A percentile compares a stretch with the other conserved stretches of the same genome.
phyloP scores from a whole-genome alignment of 23 tunicate genomes.

The Ascidia mentula region DNA sequence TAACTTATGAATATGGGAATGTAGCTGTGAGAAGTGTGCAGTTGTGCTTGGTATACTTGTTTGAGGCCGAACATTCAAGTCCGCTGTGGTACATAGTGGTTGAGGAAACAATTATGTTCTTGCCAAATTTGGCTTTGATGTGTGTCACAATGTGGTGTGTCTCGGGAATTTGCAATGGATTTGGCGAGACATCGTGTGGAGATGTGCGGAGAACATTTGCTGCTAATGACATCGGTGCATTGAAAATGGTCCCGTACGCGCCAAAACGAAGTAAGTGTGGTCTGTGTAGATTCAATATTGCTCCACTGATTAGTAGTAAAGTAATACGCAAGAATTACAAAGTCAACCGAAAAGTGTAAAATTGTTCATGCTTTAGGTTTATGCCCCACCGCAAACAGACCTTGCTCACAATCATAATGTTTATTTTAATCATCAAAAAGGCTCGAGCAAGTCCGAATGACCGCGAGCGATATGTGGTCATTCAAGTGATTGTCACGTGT shows the following conservation, averaged over 20 bases:
- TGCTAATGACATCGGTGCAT: slow-evolving; percentile 42
- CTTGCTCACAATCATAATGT: neutral
- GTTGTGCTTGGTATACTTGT: neutral
- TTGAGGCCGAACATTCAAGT: neutral
- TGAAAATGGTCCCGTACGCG: slow-evolving; percentile 41
- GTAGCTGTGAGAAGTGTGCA: too few species aligned
- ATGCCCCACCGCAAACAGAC: too few species aligned
- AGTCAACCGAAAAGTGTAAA: neutral
- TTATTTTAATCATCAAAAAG: neutral
- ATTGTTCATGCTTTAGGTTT: neutral
- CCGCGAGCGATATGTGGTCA: slow-evolving; percentile 5
- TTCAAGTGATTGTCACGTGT: neutral
- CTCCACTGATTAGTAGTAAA: neutral
- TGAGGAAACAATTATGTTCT: neutral
- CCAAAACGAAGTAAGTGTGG: slow-evolving; percentile 33
- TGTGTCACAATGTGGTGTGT: neutral
- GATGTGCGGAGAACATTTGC: slow-evolving; percentile 76
- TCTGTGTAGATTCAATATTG: neutral
- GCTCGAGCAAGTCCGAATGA: neutral
- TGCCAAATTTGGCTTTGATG: neutral
- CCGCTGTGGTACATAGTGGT: neutral
- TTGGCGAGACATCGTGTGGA: slow-evolving; percentile 56
- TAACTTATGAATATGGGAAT: too few species aligned
- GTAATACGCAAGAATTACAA: neutral
- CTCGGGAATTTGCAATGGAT: slow-evolving; percentile 34